These are phyloP conservation scores for Zoanthus sociatus DNA, from an alignment of 92 coral and sea anemone species.

Conservation along the genomic window DNA sequence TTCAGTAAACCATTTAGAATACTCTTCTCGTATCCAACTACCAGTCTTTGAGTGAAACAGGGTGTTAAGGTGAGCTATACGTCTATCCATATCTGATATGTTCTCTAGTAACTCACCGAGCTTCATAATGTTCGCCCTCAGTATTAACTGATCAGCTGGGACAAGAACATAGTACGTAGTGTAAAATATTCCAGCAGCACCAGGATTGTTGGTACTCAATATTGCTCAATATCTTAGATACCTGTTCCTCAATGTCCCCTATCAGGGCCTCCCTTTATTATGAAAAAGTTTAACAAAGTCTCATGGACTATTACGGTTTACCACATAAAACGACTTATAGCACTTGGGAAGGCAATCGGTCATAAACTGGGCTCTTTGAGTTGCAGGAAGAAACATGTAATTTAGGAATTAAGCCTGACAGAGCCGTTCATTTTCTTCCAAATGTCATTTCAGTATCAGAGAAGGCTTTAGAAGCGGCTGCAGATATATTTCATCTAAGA, in stretches of 20 bases:
- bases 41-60: neutral
- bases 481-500: too few relatives aligned
- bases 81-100: neutral
- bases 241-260: neutral
- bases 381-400: too few relatives aligned
- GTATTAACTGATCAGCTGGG: slow-evolving; percentile 23
- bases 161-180: neutral
- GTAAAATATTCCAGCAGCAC: slow-evolving; percentile 17
- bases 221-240: slow-evolving; percentile 42
- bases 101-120: neutral
- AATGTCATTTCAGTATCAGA: too few relatives aligned
- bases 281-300: slow-evolving; percentile 55
- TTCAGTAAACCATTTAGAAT: neutral
- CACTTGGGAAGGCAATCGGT: neutral
- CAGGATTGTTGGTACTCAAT: slow-evolving; percentile 43
- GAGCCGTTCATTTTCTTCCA: too few relatives aligned
- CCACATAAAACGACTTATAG: slow-evolving; percentile 44
- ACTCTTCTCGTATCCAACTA: neutral
- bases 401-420: too few relatives aligned
- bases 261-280: slow-evolving; percentile 48
- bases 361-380: too few relatives aligned
- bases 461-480: too few relatives aligned
- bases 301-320: slow-evolving; percentile 37
- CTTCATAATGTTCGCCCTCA: slow-evolving; percentile 20
- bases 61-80: neutral